Evolutionary conservation across 2,888 invertebrate species (phyloP).

Genomic region (Latheticus oryzae): DNA sequence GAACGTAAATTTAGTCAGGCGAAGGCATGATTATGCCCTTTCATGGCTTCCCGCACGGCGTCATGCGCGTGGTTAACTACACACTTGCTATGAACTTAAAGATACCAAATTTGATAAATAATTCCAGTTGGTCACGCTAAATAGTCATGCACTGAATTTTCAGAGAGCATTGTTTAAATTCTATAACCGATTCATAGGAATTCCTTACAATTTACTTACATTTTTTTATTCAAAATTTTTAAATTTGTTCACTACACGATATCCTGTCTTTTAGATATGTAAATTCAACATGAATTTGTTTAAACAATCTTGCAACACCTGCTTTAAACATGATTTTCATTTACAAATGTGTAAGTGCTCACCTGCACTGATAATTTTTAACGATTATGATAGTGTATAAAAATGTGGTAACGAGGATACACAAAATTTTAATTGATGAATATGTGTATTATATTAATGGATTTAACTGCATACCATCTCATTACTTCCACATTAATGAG

Average conservation of each 20-base stretch:
- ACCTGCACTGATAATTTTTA: slow-evolving; percentile 22
- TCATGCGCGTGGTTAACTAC: slow-evolving; percentile 43
- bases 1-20: slow-evolving; percentile 48
- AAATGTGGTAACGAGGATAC: not conserved
- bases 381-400: slow-evolving; percentile 12
- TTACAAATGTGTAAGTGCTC: slow-evolving; percentile 5
- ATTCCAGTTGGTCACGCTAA: slow-evolving; percentile 49
- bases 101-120: slow-evolving; percentile 51
- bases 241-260: too few species aligned
- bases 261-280: not conserved
- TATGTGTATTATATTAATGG: slow-evolving; percentile 28
- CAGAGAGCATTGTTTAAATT: slow-evolving; percentile 39
- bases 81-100: slow-evolving; percentile 46
- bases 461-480: slow-evolving; percentile 1
- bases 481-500: slow-evolving; percentile 24
- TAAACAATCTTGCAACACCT: slow-evolving; percentile 19
- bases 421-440: slow-evolving; percentile 31
- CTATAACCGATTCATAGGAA: slow-evolving; percentile 28
- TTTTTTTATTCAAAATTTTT: slow-evolving; percentile 27
- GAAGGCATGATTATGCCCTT: slow-evolving; percentile 50
- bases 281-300: slow-evolving; percentile 1
- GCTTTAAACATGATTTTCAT: slow-evolving; percentile 16
- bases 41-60: slow-evolving; percentile 42
- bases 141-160: slow-evolving; percentile 42
- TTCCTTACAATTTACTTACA: slow-evolving; percentile 34